phyloP scores from a whole-genome alignment of 1,140 invertebrate genomes.

The Platyscapa corneri region DNA sequence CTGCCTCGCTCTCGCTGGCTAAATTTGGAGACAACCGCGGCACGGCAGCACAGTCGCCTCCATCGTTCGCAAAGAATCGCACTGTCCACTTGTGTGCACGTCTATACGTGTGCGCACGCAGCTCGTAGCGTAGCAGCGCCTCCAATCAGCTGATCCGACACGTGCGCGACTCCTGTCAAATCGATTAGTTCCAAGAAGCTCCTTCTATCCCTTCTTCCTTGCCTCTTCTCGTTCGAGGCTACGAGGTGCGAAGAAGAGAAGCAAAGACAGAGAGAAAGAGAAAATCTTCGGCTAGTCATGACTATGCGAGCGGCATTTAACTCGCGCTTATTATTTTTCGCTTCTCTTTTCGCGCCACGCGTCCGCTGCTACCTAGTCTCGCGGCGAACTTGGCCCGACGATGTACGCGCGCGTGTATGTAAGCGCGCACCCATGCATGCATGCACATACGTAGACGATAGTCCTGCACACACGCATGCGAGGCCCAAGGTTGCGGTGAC shows the following conservation, averaged over 20 bases:
- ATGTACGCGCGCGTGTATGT: too few species aligned
- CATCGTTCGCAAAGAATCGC: not conserved
- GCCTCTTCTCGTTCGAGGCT: not conserved
- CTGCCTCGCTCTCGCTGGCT: too few species aligned
- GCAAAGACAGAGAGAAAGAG: not conserved
- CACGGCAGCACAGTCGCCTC: slow-evolving; percentile 32
- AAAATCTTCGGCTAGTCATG: too few species aligned
- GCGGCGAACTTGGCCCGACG: slow-evolving; percentile 33
- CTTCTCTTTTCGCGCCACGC: not conserved
- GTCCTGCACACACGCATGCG: not conserved
- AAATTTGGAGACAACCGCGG: too few species aligned
- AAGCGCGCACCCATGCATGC: not conserved
- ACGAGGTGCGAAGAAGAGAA: not conserved
- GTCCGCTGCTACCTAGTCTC: not conserved
- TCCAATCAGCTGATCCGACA: slow-evolving; percentile 48
- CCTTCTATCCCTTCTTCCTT: not conserved
- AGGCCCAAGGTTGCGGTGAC: not conserved
- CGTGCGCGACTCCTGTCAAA: slow-evolving; percentile 49
- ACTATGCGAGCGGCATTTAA: not conserved
- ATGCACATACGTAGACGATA: too few species aligned
- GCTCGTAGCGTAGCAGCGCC: not conserved
- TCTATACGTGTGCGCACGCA: not conserved
- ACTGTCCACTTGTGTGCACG: not conserved
- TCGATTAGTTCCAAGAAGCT: slow-evolving; percentile 42
- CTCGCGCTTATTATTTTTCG: not conserved